Evolutionary conservation across 1,140 invertebrate genomes (phyloP).

Genomic region (Drosophila arawakana): DNA sequence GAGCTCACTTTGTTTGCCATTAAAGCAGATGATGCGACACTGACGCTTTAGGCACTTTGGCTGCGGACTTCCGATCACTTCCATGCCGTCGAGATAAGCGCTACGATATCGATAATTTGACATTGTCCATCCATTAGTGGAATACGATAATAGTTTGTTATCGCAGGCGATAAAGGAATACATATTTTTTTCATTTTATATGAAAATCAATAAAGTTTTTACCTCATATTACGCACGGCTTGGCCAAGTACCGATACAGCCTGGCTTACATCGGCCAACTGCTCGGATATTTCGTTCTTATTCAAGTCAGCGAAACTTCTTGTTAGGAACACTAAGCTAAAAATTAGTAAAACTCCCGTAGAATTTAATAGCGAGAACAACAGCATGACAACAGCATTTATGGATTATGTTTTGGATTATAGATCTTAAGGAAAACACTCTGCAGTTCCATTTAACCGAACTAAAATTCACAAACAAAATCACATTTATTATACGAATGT

Average conservation of each 20-base stretch:
- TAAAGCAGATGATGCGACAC: conserved; percentile 45
- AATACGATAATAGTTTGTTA: conserved; percentile 36
- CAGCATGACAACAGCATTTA: conserved; percentile 32
- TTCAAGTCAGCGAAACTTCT: conserved; percentile 7
- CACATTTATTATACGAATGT: neutral
- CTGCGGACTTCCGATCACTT: neutral
- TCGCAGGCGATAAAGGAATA: conserved; percentile 26
- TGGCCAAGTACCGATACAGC: conserved; percentile 15
- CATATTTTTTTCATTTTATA: conserved; percentile 24
- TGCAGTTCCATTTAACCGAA: conserved; percentile 15
- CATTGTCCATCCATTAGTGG: conserved; percentile 30
- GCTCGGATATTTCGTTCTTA: neutral
- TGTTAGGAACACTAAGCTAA: conserved; percentile 24
- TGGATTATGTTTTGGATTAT: neutral
- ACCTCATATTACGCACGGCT: conserved; percentile 41
- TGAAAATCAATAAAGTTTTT: conserved; percentile 35
- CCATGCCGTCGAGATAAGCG: conserved; percentile 22
- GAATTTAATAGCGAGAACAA: conserved; percentile 4
- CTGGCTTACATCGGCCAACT: conserved; percentile 1
- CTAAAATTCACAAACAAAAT: neutral
- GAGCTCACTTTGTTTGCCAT: conserved; percentile 31
- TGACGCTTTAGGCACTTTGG: conserved; percentile 40
- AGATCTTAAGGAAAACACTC: neutral
- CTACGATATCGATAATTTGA: conserved; percentile 32
- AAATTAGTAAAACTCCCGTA: conserved; percentile 15